These are phyloP conservation scores for Pseudorhiza aurosa DNA, from an alignment of 30 jellyfish, hydroid and myxozoan genomes.

Conservation along the genomic window DNA sequence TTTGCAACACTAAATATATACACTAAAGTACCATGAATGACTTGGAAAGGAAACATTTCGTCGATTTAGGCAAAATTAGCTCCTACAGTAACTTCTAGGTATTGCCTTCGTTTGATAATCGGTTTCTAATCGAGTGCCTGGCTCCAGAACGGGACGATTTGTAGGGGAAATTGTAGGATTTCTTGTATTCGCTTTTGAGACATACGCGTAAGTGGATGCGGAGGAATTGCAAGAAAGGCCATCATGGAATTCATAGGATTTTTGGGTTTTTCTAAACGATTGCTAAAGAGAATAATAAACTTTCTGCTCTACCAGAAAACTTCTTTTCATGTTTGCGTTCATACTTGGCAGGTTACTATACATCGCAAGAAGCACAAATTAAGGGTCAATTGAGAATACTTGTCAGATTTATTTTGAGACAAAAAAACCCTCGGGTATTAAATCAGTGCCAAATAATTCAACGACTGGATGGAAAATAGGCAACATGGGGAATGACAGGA, in stretches of 20 bases:
- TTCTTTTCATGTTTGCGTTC: too few species aligned
- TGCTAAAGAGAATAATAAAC: too few species aligned
- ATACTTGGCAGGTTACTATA: too few species aligned
- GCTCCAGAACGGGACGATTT: conserved; percentile 1
- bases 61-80: conserved; percentile 11
- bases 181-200: not conserved
- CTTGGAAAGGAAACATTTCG: conserved; percentile 28
- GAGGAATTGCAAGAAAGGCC: not conserved
- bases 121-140: not conserved
- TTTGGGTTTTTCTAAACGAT: too few species aligned
- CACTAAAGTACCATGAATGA: not conserved
- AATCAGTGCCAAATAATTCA: too few species aligned
- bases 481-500: too few species aligned
- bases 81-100: not conserved
- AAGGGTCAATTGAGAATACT: too few species aligned
- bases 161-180: not conserved
- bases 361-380: too few species aligned
- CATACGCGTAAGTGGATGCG: not conserved
- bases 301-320: too few species aligned
- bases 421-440: too few species aligned
- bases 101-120: not conserved
- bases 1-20: not conserved
- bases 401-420: too few species aligned
- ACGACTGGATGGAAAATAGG: too few species aligned
- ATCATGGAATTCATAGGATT: not conserved